Evolutionary conservation across 2,888 invertebrate genomes (phyloP).

Genomic region (Hyposoter dolosus): DNA sequence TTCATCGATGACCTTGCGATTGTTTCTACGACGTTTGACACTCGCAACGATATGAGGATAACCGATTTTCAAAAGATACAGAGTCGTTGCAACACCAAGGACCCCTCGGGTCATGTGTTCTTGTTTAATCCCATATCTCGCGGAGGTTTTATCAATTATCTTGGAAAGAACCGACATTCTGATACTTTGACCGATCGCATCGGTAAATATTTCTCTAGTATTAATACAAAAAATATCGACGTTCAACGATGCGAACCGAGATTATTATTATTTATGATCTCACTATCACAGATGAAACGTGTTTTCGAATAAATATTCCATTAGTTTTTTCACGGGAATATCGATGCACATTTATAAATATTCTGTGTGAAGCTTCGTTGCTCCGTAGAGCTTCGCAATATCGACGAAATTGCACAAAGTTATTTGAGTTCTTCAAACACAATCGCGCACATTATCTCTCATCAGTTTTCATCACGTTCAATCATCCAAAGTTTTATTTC

Average conservation of each 20-base stretch:
- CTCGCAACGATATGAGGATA: conserved; percentile 87
- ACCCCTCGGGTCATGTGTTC: conserved; percentile 88
- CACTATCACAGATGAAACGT: background rate
- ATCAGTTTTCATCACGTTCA: conserved; percentile 27
- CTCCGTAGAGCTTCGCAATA: background rate
- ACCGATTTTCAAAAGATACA: conserved; percentile 88
- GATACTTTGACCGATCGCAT: conserved; percentile 60
- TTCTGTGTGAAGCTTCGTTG: background rate
- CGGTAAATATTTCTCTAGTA: conserved; percentile 29
- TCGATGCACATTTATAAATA: conserved; percentile 1
- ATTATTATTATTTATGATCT: background rate
- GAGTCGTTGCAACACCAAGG: conserved; percentile 86
- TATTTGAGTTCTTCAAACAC: background rate
- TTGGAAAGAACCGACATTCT: conserved; percentile 88
- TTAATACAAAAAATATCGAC: background rate
- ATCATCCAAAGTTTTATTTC: background rate
- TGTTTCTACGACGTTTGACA: conserved; percentile 74
- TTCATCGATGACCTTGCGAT: background rate
- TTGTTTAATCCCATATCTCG: conserved; percentile 86
- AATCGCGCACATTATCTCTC: conserved; percentile 31
- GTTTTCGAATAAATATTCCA: background rate
- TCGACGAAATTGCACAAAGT: conserved; percentile 1
- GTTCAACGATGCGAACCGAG: background rate
- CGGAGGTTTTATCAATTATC: conserved; percentile 87
- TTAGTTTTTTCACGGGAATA: background rate